These are phyloP conservation scores for Yponomeuta plumbellus DNA, from an alignment of 2,888 invertebrate genomes.

Conservation along the genomic window DNA sequence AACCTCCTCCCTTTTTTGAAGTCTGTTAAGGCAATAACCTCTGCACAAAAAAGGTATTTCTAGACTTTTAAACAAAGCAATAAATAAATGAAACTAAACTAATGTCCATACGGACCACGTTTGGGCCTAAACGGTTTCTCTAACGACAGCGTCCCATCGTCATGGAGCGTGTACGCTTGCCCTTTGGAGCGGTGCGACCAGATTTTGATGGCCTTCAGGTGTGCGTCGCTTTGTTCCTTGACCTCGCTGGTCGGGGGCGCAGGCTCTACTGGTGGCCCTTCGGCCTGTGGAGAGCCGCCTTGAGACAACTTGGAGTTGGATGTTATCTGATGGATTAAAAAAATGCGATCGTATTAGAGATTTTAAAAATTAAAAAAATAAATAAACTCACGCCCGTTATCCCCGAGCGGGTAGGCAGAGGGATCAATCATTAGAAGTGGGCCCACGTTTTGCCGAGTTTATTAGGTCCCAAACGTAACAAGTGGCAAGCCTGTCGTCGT, in stretches of 20 bases:
- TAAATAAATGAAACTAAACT: neutral
- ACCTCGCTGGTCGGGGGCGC: conserved; percentile 49
- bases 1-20: too few relatives aligned
- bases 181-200: conserved; percentile 65
- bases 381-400: too few relatives aligned
- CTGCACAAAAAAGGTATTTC: neutral
- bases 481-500: too few relatives aligned
- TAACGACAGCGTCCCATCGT: conserved; percentile 57
- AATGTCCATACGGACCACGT: neutral
- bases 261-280: conserved; percentile 38
- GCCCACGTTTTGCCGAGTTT: too few relatives aligned
- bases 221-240: conserved; percentile 58
- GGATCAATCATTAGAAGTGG: too few relatives aligned
- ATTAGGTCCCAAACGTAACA: too few relatives aligned
- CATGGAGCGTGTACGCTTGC: conserved; percentile 59
- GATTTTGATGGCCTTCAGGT: conserved; percentile 60
- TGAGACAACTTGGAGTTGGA: conserved; percentile 26
- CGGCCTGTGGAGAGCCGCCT: conserved; percentile 22
- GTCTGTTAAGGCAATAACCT: neutral
- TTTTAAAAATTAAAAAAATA: too few relatives aligned
- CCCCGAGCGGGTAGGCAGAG: too few relatives aligned
- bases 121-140: conserved; percentile 39
- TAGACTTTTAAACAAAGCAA: neutral
- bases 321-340: conserved; percentile 6
- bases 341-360: neutral